Percentiles rank a stretch among this genome's conserved stretches.
Evolutionary conservation across 2,888 invertebrate genomes (phyloP).

Genomic region (Lasioglossum pauxillum): DNA sequence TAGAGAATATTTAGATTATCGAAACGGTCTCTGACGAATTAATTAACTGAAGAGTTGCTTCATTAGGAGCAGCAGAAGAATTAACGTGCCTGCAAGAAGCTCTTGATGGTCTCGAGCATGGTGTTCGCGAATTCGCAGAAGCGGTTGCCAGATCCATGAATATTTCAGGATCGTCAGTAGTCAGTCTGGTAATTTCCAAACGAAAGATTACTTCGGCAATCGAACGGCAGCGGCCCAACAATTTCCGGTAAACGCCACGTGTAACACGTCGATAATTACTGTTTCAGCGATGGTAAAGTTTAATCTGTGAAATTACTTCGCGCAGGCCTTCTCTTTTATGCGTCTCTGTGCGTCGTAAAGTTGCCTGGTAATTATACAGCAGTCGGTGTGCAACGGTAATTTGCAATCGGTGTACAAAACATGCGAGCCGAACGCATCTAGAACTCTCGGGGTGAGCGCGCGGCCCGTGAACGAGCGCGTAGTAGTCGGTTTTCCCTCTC

Average conservation of each 20-base stretch:
- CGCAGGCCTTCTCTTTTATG: conserved; percentile 20
- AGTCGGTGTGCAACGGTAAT: conserved; percentile 34
- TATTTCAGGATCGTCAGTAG: neutral
- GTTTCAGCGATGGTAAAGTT: conserved; percentile 12
- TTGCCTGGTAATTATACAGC: conserved; percentile 35
- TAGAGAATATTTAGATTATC: neutral
- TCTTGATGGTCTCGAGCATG: neutral
- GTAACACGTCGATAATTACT: conserved; percentile 37
- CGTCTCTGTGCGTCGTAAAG: conserved; percentile 27
- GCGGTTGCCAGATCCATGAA: neutral
- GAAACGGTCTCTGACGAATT: neutral
- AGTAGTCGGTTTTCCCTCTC: neutral
- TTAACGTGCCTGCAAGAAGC: neutral
- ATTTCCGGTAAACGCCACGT: conserved; percentile 8
- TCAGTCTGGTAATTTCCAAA: conserved; percentile 6
- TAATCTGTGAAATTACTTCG: conserved; percentile 35
- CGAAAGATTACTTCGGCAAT: conserved; percentile 34
- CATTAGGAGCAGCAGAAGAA: no score
- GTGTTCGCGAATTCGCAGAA: neutral
- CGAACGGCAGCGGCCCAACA: conserved; percentile 15
- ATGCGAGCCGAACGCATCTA: conserved; percentile 20
- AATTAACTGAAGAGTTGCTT: neutral
- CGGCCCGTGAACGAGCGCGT: conserved; percentile 6
- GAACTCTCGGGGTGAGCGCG: conserved; percentile 1
- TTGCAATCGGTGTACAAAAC: conserved; percentile 38